Conservation (phyloP, 2,797 vertebrate species). For the Rousettus madagascariensis region DNA sequence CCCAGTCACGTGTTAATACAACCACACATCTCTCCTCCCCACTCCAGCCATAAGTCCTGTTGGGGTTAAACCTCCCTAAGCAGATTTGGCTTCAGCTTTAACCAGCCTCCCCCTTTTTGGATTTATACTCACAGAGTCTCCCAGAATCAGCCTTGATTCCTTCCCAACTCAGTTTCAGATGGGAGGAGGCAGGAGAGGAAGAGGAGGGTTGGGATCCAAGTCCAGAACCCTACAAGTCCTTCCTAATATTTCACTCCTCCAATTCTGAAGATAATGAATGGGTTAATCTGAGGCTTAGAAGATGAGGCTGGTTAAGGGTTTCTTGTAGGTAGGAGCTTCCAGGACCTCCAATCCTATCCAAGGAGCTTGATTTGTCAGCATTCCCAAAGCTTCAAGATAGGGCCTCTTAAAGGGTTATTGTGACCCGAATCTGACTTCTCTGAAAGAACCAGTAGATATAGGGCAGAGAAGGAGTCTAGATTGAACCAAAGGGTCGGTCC, state of each 20-base stretch:
- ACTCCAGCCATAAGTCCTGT: neutral
- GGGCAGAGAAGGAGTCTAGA: neutral
- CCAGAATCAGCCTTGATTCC: slow-evolving; percentile 10
- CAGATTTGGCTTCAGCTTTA: slow-evolving; percentile 52
- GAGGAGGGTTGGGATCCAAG: neutral
- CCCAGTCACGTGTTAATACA: slow-evolving; percentile 6
- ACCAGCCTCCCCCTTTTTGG: neutral
- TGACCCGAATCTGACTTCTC: neutral
- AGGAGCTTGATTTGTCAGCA: slow-evolving; percentile 1
- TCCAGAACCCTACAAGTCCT: neutral
- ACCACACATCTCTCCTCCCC: neutral
- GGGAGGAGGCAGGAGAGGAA: neutral
- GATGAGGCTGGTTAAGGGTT: neutral
- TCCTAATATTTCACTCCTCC: neutral
- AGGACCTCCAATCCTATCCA: neutral
- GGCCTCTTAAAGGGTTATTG: neutral
- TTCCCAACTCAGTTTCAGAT: slow-evolving; percentile 28
- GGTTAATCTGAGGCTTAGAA: slow-evolving; percentile 22
- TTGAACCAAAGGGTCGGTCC: neutral
- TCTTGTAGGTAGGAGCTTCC: neutral
- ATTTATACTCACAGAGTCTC: slow-evolving; percentile 30
- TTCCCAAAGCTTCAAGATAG: neutral
- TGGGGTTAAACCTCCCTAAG: slow-evolving; percentile 63
- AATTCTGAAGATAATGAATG: slow-evolving; percentile 3
- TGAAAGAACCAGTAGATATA: neutral